Evolutionary conservation across 2,888 invertebrate genomes (phyloP).

Genomic region (Anthoptus insignis): DNA sequence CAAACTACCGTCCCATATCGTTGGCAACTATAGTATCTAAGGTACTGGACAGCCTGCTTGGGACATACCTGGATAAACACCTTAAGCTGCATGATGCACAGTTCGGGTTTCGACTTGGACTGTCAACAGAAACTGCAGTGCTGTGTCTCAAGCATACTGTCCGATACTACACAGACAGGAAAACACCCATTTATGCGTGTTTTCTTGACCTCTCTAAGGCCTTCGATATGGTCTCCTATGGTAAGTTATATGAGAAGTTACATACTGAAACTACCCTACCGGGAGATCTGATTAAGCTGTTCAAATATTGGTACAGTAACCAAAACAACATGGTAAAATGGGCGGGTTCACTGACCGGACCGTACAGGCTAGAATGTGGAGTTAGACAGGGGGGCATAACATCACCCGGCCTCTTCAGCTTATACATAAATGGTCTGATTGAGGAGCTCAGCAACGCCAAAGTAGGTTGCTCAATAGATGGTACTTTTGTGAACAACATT

Average conservation of each 20-base stretch:
- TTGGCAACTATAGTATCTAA: constrained; percentile 23
- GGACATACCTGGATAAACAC: not conserved
- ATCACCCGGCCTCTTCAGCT: constrained; percentile 38
- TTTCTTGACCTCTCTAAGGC: constrained; percentile 32
- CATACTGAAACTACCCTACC: constrained; percentile 16
- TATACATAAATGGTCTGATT: constrained; percentile 38
- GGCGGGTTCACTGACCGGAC: constrained; percentile 12
- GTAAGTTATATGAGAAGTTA: constrained; percentile 31
- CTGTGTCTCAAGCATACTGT: constrained; percentile 32
- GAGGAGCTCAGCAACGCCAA: constrained; percentile 38
- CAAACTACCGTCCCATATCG: constrained; percentile 26
- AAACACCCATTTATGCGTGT: constrained; percentile 20
- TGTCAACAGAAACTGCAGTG: constrained; percentile 29
- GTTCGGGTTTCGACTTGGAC: constrained; percentile 29
- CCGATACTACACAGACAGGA: constrained; percentile 22
- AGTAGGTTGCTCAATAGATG: constrained; percentile 21
- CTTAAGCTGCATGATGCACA: constrained; percentile 23
- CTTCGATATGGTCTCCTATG: constrained; percentile 32
- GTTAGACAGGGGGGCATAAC: constrained; percentile 34
- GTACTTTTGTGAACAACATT: constrained; percentile 23
- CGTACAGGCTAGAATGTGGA: constrained; percentile 27
- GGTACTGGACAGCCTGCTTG: constrained; percentile 27
- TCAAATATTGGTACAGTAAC: constrained; percentile 17
- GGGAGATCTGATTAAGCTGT: constrained; percentile 1
- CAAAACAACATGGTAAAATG: constrained; percentile 30